Conservation (phyloP, 2,888 invertebrate genomes). For the Argyresthia albistria region DNA sequence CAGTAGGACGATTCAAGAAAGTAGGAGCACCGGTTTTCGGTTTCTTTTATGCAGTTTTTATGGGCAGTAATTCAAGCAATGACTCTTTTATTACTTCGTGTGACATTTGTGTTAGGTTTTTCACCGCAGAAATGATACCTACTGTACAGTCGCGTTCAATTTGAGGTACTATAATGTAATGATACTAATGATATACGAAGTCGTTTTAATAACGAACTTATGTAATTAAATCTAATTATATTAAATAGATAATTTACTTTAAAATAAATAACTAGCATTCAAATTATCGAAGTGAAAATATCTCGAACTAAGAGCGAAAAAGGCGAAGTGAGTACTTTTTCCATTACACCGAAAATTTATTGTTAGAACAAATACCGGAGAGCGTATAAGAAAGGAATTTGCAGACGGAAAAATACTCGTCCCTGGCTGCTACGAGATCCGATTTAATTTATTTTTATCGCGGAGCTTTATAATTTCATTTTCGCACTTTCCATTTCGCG, state of each 20-base stretch:
- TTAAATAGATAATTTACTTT: too few species aligned
- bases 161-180: too few species aligned
- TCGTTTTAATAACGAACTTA: too few species aligned
- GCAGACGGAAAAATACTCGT: constrained; percentile 59
- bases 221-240: too few species aligned
- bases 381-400: constrained; percentile 58
- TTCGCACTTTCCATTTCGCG: constrained; percentile 71
- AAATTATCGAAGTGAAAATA: too few species aligned
- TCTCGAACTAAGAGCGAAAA: constrained; percentile 20
- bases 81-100: not conserved
- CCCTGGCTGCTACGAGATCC: constrained; percentile 68
- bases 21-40: not conserved
- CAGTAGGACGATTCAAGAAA: not conserved
- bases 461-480: constrained; percentile 72
- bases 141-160: not conserved
- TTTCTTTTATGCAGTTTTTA: too few species aligned
- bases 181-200: too few species aligned
- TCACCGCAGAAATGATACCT: not conserved
- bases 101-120: not conserved
- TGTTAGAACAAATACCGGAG: constrained; percentile 58
- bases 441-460: constrained; percentile 74
- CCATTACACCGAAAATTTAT: constrained; percentile 68
- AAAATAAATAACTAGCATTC: too few species aligned
- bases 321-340: constrained; percentile 60
- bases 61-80: not conserved